Evolutionary conservation across 2,113 vertebrate genomes (phyloP).

Genomic region (Menidia beryllina): DNA sequence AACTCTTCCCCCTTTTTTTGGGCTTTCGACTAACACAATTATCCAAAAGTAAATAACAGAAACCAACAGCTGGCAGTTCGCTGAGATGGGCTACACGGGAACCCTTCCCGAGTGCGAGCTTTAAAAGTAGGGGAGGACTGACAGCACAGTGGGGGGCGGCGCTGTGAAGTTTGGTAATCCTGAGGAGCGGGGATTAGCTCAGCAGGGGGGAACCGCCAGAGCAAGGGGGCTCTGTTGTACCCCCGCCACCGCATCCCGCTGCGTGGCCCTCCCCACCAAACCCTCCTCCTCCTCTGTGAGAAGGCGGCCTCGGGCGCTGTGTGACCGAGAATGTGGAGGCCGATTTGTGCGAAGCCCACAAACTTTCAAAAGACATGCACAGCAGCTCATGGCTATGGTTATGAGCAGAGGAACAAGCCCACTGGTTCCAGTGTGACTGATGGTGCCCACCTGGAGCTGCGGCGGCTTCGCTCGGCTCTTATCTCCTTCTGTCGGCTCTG

Average conservation of each 20-base stretch:
- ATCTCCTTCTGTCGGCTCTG: conserved; percentile 22
- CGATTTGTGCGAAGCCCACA: conserved; percentile 1
- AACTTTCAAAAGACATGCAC: conserved; percentile 32
- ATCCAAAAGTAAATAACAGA: too few species aligned
- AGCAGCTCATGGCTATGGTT: conserved; percentile 37
- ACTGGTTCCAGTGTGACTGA: conserved; percentile 54
- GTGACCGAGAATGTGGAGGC: conserved; percentile 43
- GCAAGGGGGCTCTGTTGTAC: conserved; percentile 56
- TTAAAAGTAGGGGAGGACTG: conserved; percentile 21
- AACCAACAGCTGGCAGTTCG: not conserved
- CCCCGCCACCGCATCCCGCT: not conserved
- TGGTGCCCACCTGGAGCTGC: conserved; percentile 49
- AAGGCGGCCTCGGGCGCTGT: conserved; percentile 27
- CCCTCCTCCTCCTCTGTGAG: not conserved
- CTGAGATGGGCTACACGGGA: conserved; percentile 3
- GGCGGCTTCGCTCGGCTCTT: conserved; percentile 36
- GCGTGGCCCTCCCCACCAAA: not conserved
- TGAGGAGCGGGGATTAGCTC: conserved; percentile 77
- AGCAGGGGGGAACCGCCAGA: conserved; percentile 39
- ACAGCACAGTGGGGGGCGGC: conserved; percentile 69
- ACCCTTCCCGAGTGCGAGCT: conserved; percentile 12
- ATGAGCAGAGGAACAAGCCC: conserved; percentile 31
- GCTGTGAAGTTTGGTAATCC: conserved; percentile 78
- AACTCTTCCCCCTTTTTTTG: too few species aligned
- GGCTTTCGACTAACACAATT: too few species aligned